Evolutionary conservation across 2,797 vertebrate genomes (phyloP), one percentile per base, ranked within the genome.

Genomic region (Sphaeramia orbicularis): DNA sequence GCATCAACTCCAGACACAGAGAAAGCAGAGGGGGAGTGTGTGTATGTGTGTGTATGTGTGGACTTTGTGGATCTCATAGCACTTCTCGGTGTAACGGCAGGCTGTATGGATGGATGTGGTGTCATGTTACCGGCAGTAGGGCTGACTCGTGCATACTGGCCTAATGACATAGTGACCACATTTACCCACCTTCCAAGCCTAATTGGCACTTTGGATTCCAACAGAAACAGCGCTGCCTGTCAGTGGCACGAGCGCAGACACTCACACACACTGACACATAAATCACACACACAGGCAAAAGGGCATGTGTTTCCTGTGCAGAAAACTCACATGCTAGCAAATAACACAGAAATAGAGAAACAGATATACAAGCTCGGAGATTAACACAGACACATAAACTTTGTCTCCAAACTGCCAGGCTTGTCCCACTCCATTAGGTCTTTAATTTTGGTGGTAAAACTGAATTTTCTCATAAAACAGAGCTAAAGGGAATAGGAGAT

Each of bases 111-210:
- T 53, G 65, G 69, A 81, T 78, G 75, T 59, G 80, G 80, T 84
- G 85, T 85, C 85, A 71, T 81, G 60, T 93, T 89, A 86, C 87
- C 30, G 45, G 68, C 54, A 71, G 68, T 74, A 65, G 68, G 85
- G 81, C 81, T 77, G 86, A 85, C 85, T 84, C 18, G 58, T 68
- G 80, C 87, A 82, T 86, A 71, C 78, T 89, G 85, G 68, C 83
- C 80, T 83, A 84, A 74, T 87, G 86, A 91, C 87, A 90, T 68
- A 82, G 82, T 90, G 80, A 90, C 80, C 86, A 87, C 90, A 88
- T 82, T 76, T 68, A 71, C 55, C 65, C 71, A 6, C 40, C 51
- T 69, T 83, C 58, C 35, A 61, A 76, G 75, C 76, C 51, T 83
- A 82, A 87, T 84, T 83, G 70, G 71, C 73, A 68, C 80, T 71